phyloP scores from a whole-genome alignment of 2,797 vertebrate species.

The Bryconaethiops microstoma region DNA sequence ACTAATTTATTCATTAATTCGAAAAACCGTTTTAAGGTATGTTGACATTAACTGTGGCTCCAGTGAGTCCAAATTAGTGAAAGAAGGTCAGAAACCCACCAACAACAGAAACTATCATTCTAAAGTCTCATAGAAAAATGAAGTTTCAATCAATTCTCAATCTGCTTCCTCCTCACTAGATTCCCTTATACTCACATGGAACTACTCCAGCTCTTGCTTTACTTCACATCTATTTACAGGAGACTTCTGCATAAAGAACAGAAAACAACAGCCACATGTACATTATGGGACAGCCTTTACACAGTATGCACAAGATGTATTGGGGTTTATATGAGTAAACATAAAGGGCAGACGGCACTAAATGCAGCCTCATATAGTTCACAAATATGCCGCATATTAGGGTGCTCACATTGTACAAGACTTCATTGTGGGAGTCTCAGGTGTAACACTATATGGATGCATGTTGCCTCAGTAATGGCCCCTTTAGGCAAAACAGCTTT shows the following conservation, averaged over 20 bases:
- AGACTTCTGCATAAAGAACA: conserved; percentile 3
- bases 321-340: conserved; percentile 22
- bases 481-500: background rate
- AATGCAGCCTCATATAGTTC: background rate
- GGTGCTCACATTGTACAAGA: background rate
- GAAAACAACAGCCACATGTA: conserved; percentile 34
- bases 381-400: background rate
- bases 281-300: conserved; percentile 25
- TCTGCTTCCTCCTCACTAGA: conserved; percentile 12
- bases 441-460: background rate
- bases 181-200: conserved; percentile 23
- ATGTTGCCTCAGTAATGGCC: background rate
- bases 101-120: too few species aligned
- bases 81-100: too few species aligned
- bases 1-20: too few species aligned
- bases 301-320: background rate
- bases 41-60: too few species aligned
- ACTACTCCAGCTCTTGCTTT: conserved; percentile 13
- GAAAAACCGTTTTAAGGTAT: too few species aligned
- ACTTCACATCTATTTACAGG: conserved; percentile 24
- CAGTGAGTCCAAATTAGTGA: too few species aligned
- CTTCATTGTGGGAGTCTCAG: background rate
- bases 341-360: background rate
- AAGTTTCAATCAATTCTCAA: too few species aligned
- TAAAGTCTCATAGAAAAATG: too few species aligned